Percentiles rank a stretch among this genome's conserved stretches.
phyloP scores from a whole-genome alignment of 1,140 invertebrate species.

The Bombus terrestris region DNA sequence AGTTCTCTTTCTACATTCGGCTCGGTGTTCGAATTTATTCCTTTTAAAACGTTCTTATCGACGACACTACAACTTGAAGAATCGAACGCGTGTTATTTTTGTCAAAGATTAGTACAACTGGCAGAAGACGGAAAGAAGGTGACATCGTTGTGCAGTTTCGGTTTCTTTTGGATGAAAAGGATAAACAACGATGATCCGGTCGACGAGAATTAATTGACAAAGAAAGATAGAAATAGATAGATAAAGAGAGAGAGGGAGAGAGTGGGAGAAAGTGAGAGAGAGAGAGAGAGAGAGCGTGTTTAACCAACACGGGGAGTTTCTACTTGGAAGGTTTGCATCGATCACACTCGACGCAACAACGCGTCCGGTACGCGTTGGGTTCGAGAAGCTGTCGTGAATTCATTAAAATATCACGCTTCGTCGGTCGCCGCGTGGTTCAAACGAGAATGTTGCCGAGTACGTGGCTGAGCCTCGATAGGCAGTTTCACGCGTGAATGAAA shows the following conservation, averaged over 20 bases:
- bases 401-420: constrained; percentile 35
- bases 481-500: not conserved
- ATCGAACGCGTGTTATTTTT: not conserved
- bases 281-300: not conserved
- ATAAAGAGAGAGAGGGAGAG: not conserved
- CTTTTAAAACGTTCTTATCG: not conserved
- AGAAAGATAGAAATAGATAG: not conserved
- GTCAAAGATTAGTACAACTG: not conserved
- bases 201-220: not conserved
- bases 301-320: not conserved
- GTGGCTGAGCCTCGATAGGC: not conserved
- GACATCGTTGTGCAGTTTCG: not conserved
- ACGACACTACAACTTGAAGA: not conserved
- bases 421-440: constrained; percentile 17
- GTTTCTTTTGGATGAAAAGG: not conserved
- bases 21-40: not conserved
- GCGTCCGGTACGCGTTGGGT: not conserved
- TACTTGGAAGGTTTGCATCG: not conserved
- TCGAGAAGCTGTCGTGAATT: not conserved
- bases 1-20: not conserved
- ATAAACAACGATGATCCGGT: constrained; percentile 3
- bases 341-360: not conserved
- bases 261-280: too few relatives aligned
- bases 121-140: too few relatives aligned
- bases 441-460: constrained; percentile 2